Conservation (phyloP, 2,888 invertebrate species). For the Neoascia interrupta region DNA sequence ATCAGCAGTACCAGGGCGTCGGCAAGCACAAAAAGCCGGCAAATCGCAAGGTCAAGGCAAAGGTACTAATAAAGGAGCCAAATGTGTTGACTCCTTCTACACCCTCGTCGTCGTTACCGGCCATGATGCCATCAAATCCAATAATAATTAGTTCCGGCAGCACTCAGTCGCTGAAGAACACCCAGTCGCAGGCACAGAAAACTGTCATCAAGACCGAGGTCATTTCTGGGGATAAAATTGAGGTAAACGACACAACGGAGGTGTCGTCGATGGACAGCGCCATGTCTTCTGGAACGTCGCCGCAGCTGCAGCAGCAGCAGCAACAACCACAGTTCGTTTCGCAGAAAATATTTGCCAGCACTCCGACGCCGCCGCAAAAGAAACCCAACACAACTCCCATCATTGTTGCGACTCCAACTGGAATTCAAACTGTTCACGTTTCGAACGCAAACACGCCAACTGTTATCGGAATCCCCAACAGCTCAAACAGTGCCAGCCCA, state of each 20-base stretch:
- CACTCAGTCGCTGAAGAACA: slow-evolving; percentile 27
- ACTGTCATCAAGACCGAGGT: slow-evolving; percentile 43
- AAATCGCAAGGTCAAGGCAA: slow-evolving; percentile 74
- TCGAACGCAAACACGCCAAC: slow-evolving; percentile 73
- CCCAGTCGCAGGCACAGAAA: slow-evolving; percentile 32
- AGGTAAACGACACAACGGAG: slow-evolving; percentile 53
- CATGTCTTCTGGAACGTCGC: slow-evolving; percentile 24
- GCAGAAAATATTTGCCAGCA: slow-evolving; percentile 40
- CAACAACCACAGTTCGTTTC: slow-evolving; percentile 50
- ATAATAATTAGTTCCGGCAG: slow-evolving; percentile 69
- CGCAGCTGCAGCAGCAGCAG: slow-evolving; percentile 17
- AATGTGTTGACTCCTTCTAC: not conserved
- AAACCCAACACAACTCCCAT: slow-evolving; percentile 75
- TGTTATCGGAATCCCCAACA: slow-evolving; percentile 51
- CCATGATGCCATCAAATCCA: slow-evolving; percentile 74
- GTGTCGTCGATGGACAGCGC: slow-evolving; percentile 28
- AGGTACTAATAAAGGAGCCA: slow-evolving; percentile 53
- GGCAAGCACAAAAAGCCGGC: slow-evolving; percentile 81
- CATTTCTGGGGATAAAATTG: slow-evolving; percentile 57
- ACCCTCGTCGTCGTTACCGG: slow-evolving; percentile 71
- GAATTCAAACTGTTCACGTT: slow-evolving; percentile 78
- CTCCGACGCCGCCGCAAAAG: slow-evolving; percentile 24
- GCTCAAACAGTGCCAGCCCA: slow-evolving; percentile 35
- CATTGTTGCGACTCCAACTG: slow-evolving; percentile 77
- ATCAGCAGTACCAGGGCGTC: slow-evolving; percentile 84